Evolutionary conservation across 2,113 vertebrate genomes (phyloP).

Genomic region (Phalacrocorax brasilianus): DNA sequence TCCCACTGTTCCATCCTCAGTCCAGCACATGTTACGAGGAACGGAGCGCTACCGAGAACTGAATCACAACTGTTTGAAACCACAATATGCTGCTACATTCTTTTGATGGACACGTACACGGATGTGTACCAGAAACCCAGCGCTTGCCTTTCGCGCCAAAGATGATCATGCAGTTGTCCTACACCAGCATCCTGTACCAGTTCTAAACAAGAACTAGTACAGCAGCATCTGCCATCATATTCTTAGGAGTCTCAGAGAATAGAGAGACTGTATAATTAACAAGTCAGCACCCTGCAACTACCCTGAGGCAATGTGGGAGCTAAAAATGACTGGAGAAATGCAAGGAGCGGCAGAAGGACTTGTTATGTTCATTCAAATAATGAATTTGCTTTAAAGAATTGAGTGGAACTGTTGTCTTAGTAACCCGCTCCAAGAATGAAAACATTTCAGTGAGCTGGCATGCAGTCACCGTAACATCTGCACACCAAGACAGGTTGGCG

Average conservation of each 20-base stretch:
- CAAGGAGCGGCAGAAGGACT: conserved; percentile 24
- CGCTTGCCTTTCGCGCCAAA: neutral
- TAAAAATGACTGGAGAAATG: neutral
- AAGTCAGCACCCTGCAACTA: neutral
- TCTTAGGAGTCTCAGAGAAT: neutral
- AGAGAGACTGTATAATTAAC: neutral
- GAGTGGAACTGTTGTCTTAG: conserved; percentile 42
- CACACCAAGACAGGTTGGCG: neutral
- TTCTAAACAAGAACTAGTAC: neutral
- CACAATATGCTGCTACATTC: neutral
- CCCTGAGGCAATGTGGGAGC: neutral
- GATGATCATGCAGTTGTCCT: neutral
- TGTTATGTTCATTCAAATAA: conserved; percentile 55
- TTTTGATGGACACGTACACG: neutral
- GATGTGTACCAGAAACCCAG: neutral
- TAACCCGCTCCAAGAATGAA: neutral
- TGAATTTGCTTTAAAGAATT: conserved; percentile 13
- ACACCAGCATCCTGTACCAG: neutral
- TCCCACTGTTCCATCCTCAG: neutral
- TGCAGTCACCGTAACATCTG: neutral
- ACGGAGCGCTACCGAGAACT: fast-evolving
- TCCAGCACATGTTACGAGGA: neutral
- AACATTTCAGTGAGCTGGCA: neutral
- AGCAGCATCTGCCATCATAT: neutral
- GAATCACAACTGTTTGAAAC: neutral